Evolutionary conservation across 2,797 vertebrate species (phyloP).

Genomic region (Rhynchotus rufescens): DNA sequence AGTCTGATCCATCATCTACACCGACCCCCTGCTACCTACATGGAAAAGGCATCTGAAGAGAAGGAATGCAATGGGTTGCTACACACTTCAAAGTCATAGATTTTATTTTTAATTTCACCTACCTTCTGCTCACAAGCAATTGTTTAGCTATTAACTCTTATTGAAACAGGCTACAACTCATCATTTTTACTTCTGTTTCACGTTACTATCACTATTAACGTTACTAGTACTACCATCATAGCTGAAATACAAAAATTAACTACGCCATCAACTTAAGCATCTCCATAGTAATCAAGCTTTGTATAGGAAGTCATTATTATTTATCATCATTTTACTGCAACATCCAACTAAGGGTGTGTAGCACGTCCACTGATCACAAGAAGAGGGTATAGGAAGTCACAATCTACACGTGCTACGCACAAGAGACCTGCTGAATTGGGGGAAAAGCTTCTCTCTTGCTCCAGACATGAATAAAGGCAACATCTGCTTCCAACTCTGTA

Average conservation of each 20-base stretch:
- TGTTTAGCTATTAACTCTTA: not conserved
- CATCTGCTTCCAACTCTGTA: not conserved
- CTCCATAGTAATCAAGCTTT: not conserved
- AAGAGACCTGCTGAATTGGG: not conserved
- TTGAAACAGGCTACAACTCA: not conserved
- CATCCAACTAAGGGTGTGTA: not conserved
- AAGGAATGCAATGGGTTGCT: not conserved
- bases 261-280: not conserved
- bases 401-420: not conserved
- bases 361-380: not conserved
- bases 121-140: not conserved
- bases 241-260: constrained; percentile 4
- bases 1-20: not conserved
- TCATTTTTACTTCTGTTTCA: not conserved
- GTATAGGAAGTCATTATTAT: not conserved
- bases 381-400: not conserved
- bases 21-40: not conserved
- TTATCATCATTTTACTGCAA: not conserved
- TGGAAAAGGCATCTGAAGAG: not conserved
- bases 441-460: not conserved
- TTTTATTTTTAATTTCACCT: not conserved
- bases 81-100: not conserved
- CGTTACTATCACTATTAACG: not conserved
- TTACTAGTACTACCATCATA: not conserved
- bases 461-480: not conserved